phyloP scores from a whole-genome alignment of 1,140 invertebrate genomes.

The Trachymyrmex cornetzi region DNA sequence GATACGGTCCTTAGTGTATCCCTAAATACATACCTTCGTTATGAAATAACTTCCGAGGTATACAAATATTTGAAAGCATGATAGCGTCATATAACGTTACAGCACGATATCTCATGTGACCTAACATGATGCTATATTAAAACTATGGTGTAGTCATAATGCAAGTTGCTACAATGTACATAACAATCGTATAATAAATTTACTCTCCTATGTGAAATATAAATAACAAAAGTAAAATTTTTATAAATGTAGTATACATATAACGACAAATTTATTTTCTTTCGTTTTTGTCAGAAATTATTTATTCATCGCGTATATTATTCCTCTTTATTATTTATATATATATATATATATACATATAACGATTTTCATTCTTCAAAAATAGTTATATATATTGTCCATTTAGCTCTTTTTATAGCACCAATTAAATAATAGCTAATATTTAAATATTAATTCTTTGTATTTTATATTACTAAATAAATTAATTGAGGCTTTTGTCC shows the following conservation, averaged over 20 bases:
- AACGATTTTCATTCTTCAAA: background rate
- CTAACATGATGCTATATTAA: background rate
- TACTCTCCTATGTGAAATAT: background rate
- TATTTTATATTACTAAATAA: background rate
- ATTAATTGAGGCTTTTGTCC: background rate
- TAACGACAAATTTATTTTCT: background rate
- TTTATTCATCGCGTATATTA: background rate
- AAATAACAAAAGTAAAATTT: background rate
- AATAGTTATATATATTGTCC: background rate
- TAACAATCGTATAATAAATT: background rate
- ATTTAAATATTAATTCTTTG: conserved; percentile 6
- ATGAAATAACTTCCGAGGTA: background rate
- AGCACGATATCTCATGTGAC: background rate
- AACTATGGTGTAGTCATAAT: background rate
- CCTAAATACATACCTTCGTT: background rate
- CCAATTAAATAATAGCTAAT: background rate
- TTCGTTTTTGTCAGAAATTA: background rate
- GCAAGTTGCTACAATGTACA: background rate
- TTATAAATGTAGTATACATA: background rate
- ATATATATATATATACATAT: background rate
- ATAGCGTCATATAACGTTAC: background rate
- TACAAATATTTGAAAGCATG: conserved; percentile 4
- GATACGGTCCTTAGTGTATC: background rate
- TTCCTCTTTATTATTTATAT: background rate
- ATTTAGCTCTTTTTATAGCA: background rate